Percentiles rank a stretch among this genome's conserved stretches.
phyloP scores from a whole-genome alignment of 2,888 invertebrate species.

The Macaria liturata region DNA sequence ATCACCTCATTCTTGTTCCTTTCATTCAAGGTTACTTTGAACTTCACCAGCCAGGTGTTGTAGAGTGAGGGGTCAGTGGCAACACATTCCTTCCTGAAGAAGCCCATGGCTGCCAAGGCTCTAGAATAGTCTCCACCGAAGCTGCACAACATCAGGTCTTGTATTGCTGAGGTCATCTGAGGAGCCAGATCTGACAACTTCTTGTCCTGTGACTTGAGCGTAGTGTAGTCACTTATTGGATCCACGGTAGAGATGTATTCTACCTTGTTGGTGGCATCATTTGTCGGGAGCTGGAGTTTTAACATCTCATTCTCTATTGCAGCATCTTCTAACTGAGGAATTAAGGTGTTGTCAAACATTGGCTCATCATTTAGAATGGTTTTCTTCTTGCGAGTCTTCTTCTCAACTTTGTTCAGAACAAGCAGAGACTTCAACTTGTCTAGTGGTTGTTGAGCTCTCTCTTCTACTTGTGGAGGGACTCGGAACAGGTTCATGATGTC shows the following conservation, averaged over 20 bases:
- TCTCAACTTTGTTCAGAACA: slow-evolving; percentile 68
- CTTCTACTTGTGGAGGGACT: slow-evolving; percentile 74
- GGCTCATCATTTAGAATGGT: slow-evolving; percentile 31
- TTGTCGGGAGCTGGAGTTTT: slow-evolving; percentile 54
- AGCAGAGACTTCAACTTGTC: slow-evolving; percentile 77
- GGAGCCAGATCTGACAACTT: slow-evolving; percentile 50
- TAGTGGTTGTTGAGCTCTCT: slow-evolving; percentile 69
- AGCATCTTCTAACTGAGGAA: slow-evolving; percentile 28
- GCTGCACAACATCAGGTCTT: slow-evolving; percentile 63
- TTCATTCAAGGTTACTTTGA: slow-evolving; percentile 56
- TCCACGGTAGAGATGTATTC: slow-evolving; percentile 81
- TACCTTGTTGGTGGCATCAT: slow-evolving; percentile 37
- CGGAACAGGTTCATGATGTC: slow-evolving; percentile 77
- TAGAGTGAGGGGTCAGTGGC: slow-evolving; percentile 59
- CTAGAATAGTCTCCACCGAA: slow-evolving; percentile 66
- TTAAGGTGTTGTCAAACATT: slow-evolving; percentile 31
- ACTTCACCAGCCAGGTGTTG: slow-evolving; percentile 67
- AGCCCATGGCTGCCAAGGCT: slow-evolving; percentile 60
- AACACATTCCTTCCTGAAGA: slow-evolving; percentile 65
- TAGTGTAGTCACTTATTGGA: slow-evolving; percentile 84
- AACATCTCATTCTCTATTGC: slow-evolving; percentile 46
- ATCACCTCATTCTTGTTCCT: slow-evolving; percentile 55
- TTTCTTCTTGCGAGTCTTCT: slow-evolving; percentile 52
- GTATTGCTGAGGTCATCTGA: slow-evolving; percentile 67
- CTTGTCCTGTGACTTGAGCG: slow-evolving; percentile 66